Base-by-base conservation (phyloP, 37 sponge, comb jelly and placozoan species). In the Dysidea cf. avara region DNA sequence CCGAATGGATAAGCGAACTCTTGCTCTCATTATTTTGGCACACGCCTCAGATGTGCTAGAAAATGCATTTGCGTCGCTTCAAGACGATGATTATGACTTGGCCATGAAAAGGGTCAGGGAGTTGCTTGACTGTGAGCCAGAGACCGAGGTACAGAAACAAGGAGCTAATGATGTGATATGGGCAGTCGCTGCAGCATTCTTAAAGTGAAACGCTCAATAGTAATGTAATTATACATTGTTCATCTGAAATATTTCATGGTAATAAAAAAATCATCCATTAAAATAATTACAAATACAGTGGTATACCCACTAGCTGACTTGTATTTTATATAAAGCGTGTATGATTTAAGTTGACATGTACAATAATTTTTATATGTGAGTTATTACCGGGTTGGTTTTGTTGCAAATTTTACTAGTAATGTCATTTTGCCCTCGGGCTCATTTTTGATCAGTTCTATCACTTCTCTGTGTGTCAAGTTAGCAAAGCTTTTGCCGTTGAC, bases 11-110 rank as follows among this genome's bases (percentile, higher is more conserved):
- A 87, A 82, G 73, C 59, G 94, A 51, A 69, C 72, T 0, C 81
- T 97, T 28, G 85, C 95, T 11, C 84, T 97, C 22, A 88, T 97
- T 49, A 80, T 88, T 53, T 75, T 97, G 11, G 94, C 92, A 2
- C 99, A 97, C 50, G 83, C 99, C 38, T 94, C 95, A 6, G 99
- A 97, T 58, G 99, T 97, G 13, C 85, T 97, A 12, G 99, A 97
- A 66, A 91, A 94, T 39, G 94, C 99, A 35, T 94, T 97, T 74
- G 81, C 92, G 7, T 85, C 92, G 4, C 79, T 97, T 32, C 83
- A 75, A 22, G 99, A 97, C 59, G 99, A 97, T 13, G 99, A 97
- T 60, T 97, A 97, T 68, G 99, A 97, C 60, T 64, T 97, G 5
- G 99, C 94, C 21, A 97, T 94, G 99, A 94, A 91, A 77, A 82